phyloP scores from a whole-genome alignment of 2,797 vertebrate species.

The Alca torda region DNA sequence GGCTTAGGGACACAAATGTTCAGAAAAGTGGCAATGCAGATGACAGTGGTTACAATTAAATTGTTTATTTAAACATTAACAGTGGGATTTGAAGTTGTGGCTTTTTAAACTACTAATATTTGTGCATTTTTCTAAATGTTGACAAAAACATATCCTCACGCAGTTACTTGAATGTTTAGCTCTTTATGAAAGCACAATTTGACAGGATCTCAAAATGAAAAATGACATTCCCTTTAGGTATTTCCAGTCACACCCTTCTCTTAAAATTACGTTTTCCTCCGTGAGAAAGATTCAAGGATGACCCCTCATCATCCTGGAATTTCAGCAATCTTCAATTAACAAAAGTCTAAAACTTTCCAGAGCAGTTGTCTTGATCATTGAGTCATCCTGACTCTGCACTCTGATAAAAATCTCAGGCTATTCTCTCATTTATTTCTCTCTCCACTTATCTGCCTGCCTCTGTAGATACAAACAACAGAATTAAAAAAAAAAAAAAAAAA shows the following conservation, averaged over 20 bases:
- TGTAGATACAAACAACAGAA: not conserved
- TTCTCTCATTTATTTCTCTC: constrained; percentile 10
- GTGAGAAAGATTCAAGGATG: not conserved
- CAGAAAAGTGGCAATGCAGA: not conserved
- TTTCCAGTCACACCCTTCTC: not conserved
- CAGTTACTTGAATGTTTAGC: not conserved
- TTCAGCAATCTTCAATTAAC: constrained; percentile 7
- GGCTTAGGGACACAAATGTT: not conserved
- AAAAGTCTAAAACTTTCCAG: constrained; percentile 17
- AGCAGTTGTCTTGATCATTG: not conserved
- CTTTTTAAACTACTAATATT: not conserved
- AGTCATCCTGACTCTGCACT: not conserved
- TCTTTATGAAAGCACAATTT: not conserved
- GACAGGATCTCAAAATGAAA: not conserved
- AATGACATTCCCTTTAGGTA: not conserved
- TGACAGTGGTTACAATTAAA: not conserved
- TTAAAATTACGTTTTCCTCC: not conserved
- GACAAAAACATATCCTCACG: not conserved
- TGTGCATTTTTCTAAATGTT: not conserved
- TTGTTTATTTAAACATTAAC: not conserved
- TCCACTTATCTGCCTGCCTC: not conserved
- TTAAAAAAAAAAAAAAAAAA: not conserved
- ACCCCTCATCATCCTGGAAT: constrained; percentile 16
- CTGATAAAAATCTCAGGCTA: constrained; percentile 43
- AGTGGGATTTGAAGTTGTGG: not conserved